Evolutionary conservation across 2,888 invertebrate genomes (phyloP).

Genomic region (Heliconius erato): DNA sequence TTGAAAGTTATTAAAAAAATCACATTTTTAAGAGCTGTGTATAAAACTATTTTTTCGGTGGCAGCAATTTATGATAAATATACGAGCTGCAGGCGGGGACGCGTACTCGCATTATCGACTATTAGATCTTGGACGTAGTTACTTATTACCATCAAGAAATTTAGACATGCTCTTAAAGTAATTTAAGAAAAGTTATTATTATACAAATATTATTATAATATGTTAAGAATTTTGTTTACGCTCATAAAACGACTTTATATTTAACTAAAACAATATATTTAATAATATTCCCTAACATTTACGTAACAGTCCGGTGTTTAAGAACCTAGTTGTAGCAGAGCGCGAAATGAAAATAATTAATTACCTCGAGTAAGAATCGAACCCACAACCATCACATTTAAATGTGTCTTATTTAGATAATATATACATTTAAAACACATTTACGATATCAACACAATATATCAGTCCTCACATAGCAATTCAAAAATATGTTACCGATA

Average conservation of each 20-base stretch:
- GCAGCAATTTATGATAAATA: constrained; percentile 24
- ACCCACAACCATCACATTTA: not conserved
- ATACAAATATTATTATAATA: not conserved
- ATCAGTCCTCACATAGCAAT: constrained; percentile 1
- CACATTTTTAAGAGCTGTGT: not conserved
- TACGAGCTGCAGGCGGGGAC: constrained; percentile 40
- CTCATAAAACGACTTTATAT: not conserved
- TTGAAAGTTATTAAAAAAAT: not conserved
- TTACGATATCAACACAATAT: not conserved
- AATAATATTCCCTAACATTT: not conserved
- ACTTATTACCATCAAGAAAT: constrained; percentile 74
- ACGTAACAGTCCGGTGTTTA: not conserved
- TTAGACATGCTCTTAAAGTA: not conserved
- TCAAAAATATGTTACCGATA: not conserved
- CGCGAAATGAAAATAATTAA: not conserved
- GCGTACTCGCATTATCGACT: constrained; percentile 59
- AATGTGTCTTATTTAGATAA: not conserved
- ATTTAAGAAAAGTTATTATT: not conserved
- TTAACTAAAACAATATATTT: not conserved
- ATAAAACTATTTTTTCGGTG: not conserved
- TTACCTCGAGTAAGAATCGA: not conserved
- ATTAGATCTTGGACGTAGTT: constrained; percentile 74
- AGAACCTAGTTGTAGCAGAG: not conserved
- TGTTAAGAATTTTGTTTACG: not conserved
- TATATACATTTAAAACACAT: not conserved